phyloP scores from a whole-genome alignment of 2,888 invertebrate genomes.

The Tetragonisca angustula region DNA sequence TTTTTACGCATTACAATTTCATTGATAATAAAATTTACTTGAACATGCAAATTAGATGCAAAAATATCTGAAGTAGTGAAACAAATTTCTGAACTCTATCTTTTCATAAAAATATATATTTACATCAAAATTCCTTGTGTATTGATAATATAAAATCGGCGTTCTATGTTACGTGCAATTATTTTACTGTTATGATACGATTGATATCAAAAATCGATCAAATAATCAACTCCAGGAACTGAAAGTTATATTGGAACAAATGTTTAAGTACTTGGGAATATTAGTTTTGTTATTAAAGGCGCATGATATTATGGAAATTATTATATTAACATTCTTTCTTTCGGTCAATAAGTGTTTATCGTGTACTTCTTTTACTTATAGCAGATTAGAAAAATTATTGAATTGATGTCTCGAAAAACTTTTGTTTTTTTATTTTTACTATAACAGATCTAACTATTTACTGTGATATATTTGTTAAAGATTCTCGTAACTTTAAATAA shows the following conservation, averaged over 20 bases:
- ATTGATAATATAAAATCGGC: neutral
- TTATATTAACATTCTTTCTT: conserved; percentile 15
- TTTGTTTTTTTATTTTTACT: neutral
- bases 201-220: neutral
- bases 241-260: neutral
- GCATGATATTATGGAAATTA: conserved; percentile 15
- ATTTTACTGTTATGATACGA: neutral
- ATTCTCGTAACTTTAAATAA: conserved; percentile 24
- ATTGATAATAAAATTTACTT: neutral
- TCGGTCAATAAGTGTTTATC: neutral
- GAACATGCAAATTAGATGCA: neutral
- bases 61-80: neutral
- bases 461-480: conserved; percentile 43
- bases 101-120: neutral
- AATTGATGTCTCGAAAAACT: neutral
- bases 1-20: conserved; percentile 11
- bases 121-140: neutral
- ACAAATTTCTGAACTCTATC: neutral
- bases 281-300: neutral
- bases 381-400: conserved; percentile 2
- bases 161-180: conserved; percentile 12
- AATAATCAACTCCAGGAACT: neutral
- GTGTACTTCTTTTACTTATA: neutral
- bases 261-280: neutral
- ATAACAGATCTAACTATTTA: conserved; percentile 13